These are phyloP conservation scores for Ceuthmochares aereus DNA, from an alignment of 2,113 vertebrate genomes.

Conservation along the genomic window DNA sequence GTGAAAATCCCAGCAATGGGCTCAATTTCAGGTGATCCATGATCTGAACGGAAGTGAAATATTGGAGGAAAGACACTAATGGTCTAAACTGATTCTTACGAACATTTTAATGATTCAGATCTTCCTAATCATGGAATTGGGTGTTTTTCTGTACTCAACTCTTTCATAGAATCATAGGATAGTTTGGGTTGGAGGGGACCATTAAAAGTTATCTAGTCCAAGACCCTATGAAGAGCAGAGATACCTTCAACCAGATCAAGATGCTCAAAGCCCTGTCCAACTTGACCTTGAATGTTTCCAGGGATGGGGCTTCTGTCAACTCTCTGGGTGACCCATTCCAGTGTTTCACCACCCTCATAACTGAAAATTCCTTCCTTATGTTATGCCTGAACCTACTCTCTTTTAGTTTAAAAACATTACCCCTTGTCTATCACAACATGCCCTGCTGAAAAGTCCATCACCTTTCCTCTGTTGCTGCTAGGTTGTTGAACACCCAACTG, in stretches of 20 bases:
- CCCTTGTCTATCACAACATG: not conserved
- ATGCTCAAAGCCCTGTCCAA: not conserved
- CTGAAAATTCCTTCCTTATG: not conserved
- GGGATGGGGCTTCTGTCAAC: not conserved
- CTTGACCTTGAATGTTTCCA: not conserved
- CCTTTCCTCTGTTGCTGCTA: not conserved
- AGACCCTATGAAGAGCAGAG: fast-evolving
- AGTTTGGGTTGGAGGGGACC: not conserved
- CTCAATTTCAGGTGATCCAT: not conserved
- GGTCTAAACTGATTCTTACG: not conserved
- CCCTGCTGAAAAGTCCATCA: not conserved
- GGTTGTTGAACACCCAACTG: not conserved
- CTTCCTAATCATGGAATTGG: not conserved
- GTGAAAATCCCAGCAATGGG: not conserved
- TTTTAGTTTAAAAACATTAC: not conserved
- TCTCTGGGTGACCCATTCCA: not conserved
- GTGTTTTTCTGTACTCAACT: fast-evolving
- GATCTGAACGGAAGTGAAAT: not conserved
- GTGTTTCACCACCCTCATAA: fast-evolving
- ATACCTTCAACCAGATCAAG: not conserved
- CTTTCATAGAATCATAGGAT: not conserved
- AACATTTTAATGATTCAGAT: not conserved
- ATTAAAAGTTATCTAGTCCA: not conserved
- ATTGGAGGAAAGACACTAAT: not conserved
- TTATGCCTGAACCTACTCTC: not conserved